Base-by-base conservation (phyloP, 1,140 invertebrate genomes). In the Drosophila carrolli region DNA sequence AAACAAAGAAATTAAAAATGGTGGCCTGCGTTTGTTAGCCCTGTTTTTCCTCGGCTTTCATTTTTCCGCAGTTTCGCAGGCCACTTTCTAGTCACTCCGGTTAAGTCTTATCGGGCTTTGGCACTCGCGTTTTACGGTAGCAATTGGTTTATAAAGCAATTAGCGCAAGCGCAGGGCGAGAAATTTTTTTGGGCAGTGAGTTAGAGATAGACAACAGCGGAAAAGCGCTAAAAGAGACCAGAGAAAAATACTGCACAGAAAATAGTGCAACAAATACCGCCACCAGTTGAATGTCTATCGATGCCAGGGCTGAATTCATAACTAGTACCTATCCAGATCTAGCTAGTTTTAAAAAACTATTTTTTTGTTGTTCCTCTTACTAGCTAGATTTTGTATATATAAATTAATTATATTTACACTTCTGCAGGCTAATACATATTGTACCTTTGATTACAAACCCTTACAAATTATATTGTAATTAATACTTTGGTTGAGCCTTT, bases 1-100 rank as follows among this genome's bases (percentile, higher is more conserved):
- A 88, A 88, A 91, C 74, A 82, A 91, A 80, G 83, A 91, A 91
- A 90, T 81, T 86, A 91, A 91, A 91, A 91, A 91, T 91, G 90
- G 90, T 86, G 90, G 89, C 60, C 63, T 50, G 63, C 43, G 35
- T 29, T 51, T 66, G 60, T 27, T 66, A 50, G 27, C 43, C 62
- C 41, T 43, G 62, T 50, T 60, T 60, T 63, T 38, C 55, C 38
- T 10, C 27, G 60, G 13, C 55, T 11, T 10, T 41, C 60, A 63
- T 63, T 61, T 63, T 63, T 13, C 16, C 4, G 55, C 13, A 5
- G 11, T n/a, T 48, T 37, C 38, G 19, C 27, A 43, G 14, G 4
- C n/a, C 27, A 7, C 29, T 51, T 14, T 35, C 10, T n/a, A 65
- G 19, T 51, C 29, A 29, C 37, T 43, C 19, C 37, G 60, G 10